Evolutionary conservation across 2,797 vertebrate genomes (phyloP), one percentile per base, ranked within the genome.

Genomic region (Petrocephalus sullivani): DNA sequence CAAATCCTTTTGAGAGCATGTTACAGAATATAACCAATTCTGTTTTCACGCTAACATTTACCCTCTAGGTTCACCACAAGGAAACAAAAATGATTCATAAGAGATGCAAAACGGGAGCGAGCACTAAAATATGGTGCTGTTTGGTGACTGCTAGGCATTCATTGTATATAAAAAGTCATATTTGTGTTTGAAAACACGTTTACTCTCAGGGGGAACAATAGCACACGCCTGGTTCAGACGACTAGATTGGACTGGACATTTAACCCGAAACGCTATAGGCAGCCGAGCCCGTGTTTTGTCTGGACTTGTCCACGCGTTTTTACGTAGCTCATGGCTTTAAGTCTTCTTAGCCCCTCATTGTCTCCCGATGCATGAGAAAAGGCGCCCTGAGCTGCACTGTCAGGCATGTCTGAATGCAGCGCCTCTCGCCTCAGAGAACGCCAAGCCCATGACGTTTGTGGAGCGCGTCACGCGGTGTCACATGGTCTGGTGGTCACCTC

Each of bases 401-500:
- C n/a, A 12, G 58, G n/a, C 78, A 88, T n/a, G 21, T 19, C 57
- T 84, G 56, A 67, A 28, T n/a, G 49, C 83, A 21, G 51, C 4
- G 82, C 28, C 28, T 67, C 87, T 67, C 9, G 87, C 58, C 86
- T 87, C 60, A 64, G 21, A 54, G 58, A 51, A 75, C 33, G 60
- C n/a, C 7, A 82, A 19, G 58, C 46, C 49, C 57, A 58, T 57
- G 78, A 67, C 28, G 78, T 56, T 84, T 9, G 57, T 21, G 19
- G 51, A 46, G 10, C 57, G 56, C 57, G 56, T 86, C 53, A 37
- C 56, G 19, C 2, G 9, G 16, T 88, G 81, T 54, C 82, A 83
- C 54, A 83, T 37, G 75, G 56, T 88, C 56, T 19, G 60, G 46
- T 67, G 58, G 49, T 28, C 46, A 53, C 12, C 53, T 19, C 87